Percentiles rank a stretch among this genome's conserved stretches.
phyloP scores from a whole-genome alignment of 2,797 vertebrate species.

The Poeciliopsis gracilis region DNA sequence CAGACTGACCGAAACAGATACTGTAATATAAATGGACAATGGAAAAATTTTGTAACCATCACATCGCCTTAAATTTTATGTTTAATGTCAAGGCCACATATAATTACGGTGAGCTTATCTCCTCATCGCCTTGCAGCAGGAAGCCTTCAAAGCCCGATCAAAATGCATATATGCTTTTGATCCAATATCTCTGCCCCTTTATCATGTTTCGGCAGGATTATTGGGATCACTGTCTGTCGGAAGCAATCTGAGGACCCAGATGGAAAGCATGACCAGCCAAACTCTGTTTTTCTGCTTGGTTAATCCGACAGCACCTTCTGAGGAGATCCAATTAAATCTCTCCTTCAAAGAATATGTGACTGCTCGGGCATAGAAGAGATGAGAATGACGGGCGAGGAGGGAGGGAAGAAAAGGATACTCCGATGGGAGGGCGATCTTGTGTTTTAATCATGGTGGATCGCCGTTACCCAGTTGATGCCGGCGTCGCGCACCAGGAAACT shows the following conservation, averaged over 20 bases:
- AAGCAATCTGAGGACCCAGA: slow-evolving; percentile 73
- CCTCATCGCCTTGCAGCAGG: slow-evolving; percentile 38
- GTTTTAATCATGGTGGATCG: slow-evolving; percentile 79
- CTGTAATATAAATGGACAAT: neutral
- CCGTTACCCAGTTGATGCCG: slow-evolving; percentile 69
- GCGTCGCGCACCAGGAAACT: slow-evolving; percentile 37
- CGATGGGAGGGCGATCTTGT: slow-evolving; percentile 45
- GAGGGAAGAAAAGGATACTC: neutral
- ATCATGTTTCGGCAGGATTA: slow-evolving; percentile 73
- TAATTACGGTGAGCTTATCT: slow-evolving; percentile 65
- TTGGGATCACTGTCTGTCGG: slow-evolving; percentile 78
- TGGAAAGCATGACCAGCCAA: slow-evolving; percentile 78
- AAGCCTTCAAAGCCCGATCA: slow-evolving; percentile 62
- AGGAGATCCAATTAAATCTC: slow-evolving; percentile 84
- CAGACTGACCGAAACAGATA: neutral
- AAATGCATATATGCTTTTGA: slow-evolving; percentile 73
- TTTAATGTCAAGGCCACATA: slow-evolving; percentile 45
- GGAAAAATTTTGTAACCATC: slow-evolving; percentile 19
- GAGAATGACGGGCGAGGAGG: slow-evolving; percentile 50
- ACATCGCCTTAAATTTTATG: slow-evolving; percentile 36
- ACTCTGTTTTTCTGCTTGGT: slow-evolving; percentile 81
- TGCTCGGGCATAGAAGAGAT: slow-evolving; percentile 72
- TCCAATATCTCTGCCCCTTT: slow-evolving; percentile 63
- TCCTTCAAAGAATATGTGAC: slow-evolving; percentile 80
- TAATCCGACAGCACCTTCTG: slow-evolving; percentile 84